Conservation (phyloP, 2,888 invertebrate genomes). For the Marronus borbonicus region DNA sequence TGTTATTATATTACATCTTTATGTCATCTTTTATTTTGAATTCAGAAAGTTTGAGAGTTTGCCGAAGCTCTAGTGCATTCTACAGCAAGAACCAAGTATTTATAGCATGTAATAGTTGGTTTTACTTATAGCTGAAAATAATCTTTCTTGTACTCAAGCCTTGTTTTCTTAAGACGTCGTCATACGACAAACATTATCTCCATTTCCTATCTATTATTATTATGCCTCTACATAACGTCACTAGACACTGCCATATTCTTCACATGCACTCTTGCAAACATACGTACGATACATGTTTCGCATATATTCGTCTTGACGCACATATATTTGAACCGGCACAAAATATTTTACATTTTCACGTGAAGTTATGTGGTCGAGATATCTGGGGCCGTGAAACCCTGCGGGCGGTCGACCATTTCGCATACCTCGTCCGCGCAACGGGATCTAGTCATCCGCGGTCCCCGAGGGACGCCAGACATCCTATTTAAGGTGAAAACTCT, state of each 20-base stretch:
- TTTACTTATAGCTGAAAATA: too few relatives aligned
- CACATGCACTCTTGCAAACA: not conserved
- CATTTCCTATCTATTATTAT: too few relatives aligned
- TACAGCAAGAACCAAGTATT: too few relatives aligned
- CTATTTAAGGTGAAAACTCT: slow-evolving; percentile 56
- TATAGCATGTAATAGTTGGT: too few relatives aligned
- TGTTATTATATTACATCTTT: too few relatives aligned
- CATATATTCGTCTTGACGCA: not conserved
- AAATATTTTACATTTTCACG: slow-evolving; percentile 39
- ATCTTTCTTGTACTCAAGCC: too few relatives aligned
- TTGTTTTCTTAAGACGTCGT: too few relatives aligned
- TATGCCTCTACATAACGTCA: too few relatives aligned
- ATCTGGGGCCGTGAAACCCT: slow-evolving; percentile 37
- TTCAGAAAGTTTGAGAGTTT: too few relatives aligned
- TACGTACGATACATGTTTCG: not conserved
- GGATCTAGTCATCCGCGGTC: slow-evolving; percentile 40
- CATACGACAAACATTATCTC: too few relatives aligned
- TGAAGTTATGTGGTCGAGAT: slow-evolving; percentile 33
- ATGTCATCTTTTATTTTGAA: too few relatives aligned
- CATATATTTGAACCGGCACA: not conserved
- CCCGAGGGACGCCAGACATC: slow-evolving; percentile 50
- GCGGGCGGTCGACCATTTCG: slow-evolving; percentile 29
- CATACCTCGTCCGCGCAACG: slow-evolving; percentile 28
- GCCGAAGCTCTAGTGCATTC: too few relatives aligned
- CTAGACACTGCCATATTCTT: not conserved